Evolutionary conservation across 2,888 invertebrate species (phyloP), one percentile per base, ranked within the genome.

Genomic region (Syrista parreyssii): DNA sequence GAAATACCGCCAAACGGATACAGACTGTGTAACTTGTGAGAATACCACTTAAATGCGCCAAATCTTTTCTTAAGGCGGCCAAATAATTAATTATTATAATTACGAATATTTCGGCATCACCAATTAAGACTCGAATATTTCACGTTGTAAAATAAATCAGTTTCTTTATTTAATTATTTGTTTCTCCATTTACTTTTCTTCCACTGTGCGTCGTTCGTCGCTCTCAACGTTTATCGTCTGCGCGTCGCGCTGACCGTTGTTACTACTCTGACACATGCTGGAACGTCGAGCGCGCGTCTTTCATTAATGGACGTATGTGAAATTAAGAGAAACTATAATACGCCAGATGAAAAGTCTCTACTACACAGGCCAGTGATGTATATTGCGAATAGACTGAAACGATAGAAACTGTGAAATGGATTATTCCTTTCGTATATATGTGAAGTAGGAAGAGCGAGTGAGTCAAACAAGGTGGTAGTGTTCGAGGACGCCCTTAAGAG

Each of bases 391-490:
- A n/a, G 34, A 75, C 12, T 32, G 68, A 75, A 83, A 81, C 78
- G 77, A 84, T 86, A 86, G 90, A 90, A 90, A 90, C 90, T 90
- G 90, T 90, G 90, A 90, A 90, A 89, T 89, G 88, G 84, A 84
- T 83, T 84, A 85, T 80, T 81, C 76, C 77, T 82, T 80, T 75
- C 79, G 78, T 75, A 15, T 78, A 75, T 77, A 76, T 35, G 74
- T 15, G 40, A 15, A 15, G 6, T 6, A 6, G 40, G 40, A 40
- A 40, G 40, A 15, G 40, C 40, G 40, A 40, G 40, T 40, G 15
- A 40, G 15, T 40, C 6, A 40, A 40, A 40, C 40, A 15, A 40
- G 40, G 6, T 40, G 40, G 40, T 4, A 40, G 40, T 4, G 40
- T 40, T 40, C 40, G 40, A 40, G 40, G 40, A 40, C 40, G 40